These are phyloP conservation scores for Pseudococcus longispinus DNA, from an alignment of 2,888 invertebrate genomes.

Conservation along the genomic window DNA sequence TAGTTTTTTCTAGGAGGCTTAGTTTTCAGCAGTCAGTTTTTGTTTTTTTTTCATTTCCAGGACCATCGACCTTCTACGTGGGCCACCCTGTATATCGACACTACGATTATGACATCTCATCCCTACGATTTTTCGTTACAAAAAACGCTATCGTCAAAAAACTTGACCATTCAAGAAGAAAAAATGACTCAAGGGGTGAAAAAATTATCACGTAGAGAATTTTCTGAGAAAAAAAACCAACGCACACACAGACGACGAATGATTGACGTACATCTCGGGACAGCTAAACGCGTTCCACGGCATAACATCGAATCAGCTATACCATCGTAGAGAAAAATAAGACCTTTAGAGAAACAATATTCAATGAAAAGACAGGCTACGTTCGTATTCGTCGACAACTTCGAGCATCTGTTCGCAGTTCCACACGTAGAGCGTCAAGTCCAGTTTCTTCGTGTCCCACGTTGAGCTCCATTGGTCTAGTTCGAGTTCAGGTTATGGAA, in stretches of 20 bases:
- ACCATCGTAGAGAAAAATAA: slow-evolving; percentile 21
- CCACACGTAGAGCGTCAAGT: no score
- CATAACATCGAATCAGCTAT: not conserved
- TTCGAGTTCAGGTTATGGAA: not conserved
- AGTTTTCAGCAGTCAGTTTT: no score
- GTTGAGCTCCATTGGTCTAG: not conserved
- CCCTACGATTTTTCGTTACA: no score
- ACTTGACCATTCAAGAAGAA: not conserved
- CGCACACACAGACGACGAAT: not conserved
- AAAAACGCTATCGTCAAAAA: no score
- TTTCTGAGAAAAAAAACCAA: not conserved
- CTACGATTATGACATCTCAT: no score
- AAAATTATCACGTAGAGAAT: slow-evolving; percentile 23
- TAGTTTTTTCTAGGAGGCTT: no score
- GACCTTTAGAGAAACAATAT: slow-evolving; percentile 43
- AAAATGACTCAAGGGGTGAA: no score
- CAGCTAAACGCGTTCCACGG: not conserved
- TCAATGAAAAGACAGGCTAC: slow-evolving; percentile 7
- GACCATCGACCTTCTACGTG: no score
- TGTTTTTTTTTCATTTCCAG: no score
- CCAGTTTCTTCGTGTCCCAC: not conserved
- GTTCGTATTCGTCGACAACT: not conserved
- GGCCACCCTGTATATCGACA: no score
- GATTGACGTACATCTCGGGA: slow-evolving; percentile 20
- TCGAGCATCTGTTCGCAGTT: not conserved